phyloP scores from a whole-genome alignment of 1,140 invertebrate genomes.

The Helicoverpa armigera region DNA sequence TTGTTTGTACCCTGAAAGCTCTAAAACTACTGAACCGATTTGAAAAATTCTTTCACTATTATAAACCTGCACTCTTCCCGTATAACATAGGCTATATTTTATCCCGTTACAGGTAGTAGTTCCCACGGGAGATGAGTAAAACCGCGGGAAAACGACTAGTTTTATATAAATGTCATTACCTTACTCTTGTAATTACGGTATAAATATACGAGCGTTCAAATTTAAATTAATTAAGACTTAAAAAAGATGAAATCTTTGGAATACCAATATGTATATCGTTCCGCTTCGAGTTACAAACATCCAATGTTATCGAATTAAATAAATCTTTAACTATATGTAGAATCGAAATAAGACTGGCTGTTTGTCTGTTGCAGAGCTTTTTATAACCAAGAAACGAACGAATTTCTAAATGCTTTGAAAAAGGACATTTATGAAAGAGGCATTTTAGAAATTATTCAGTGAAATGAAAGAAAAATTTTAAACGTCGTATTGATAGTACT shows the following conservation, averaged over 20 bases:
- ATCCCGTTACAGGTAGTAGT: no score
- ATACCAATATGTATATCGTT: constrained; percentile 51
- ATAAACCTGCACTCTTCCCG: no score
- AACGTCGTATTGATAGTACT: no score
- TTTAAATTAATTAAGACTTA: constrained; percentile 47
- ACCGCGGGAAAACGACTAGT: background rate
- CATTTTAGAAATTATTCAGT: no score
- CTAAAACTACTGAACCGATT: no score
- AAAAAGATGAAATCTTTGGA: constrained; percentile 34
- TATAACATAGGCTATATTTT: no score
- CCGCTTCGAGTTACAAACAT: constrained; percentile 46
- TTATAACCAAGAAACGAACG: no score
- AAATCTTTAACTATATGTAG: constrained; percentile 26
- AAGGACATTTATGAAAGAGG: no score
- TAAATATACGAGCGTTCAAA: constrained; percentile 43
- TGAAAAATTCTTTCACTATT: no score
- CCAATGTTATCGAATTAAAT: constrained; percentile 47
- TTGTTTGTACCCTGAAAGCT: no score
- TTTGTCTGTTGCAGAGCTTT: background rate
- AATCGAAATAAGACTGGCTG: background rate
- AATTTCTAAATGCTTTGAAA: no score
- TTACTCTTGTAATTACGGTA: constrained; percentile 9
- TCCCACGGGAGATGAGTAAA: background rate
- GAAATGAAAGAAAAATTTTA: no score
- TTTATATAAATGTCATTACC: constrained; percentile 7